Base-by-base conservation (phyloP, 2,888 invertebrate genomes). In the Epirrhoe alternata region DNA sequence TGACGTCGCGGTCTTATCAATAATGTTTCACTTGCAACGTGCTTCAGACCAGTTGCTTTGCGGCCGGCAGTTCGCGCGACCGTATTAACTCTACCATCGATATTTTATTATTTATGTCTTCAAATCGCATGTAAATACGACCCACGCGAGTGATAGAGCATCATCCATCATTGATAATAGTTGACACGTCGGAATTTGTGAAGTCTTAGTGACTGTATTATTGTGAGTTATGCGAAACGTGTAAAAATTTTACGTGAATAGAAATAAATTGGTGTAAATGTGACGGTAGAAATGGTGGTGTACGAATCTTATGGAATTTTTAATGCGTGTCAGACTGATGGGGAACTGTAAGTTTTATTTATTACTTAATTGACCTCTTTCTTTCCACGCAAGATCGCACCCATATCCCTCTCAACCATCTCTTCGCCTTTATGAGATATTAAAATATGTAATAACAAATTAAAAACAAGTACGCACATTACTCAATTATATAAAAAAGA, bases 1-100 rank as follows among this genome's bases (percentile, higher is more conserved):
- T 90, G 89, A 88, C 87, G 88, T 86, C 67, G 74, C 73, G 71
- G 76, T 82, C 86, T 91, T 92, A 92, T 92, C 92, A 89, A 90
- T 88, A 88, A 81, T 82, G 85, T 83, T 86, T 83, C 83, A 79
- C 82, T 86, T 84, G 83, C 82, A 76, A 80, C 78, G 75, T 73
- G 77, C 81, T 82, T 81, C 85, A 85, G 81, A 52, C 35, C 90
- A 92, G 91, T 92, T 80, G 80, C 72, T 74, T 76, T 76, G 78
- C 82, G 82, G 74, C 79, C 81, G 84, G 80, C 86, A 76, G 74
- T 77, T 80, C 75, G 86, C 69, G 70, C 86, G 84, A 78, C 75
- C 86, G 86, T 78, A 80, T 83, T 77, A 60, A 76, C 71, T 72
- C 69, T 68, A 68, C 70, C 72, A 72, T 69, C 64, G 70, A 68